These are phyloP conservation scores for Chelon labrosus DNA, from an alignment of 2,797 vertebrate species.

Conservation along the genomic window DNA sequence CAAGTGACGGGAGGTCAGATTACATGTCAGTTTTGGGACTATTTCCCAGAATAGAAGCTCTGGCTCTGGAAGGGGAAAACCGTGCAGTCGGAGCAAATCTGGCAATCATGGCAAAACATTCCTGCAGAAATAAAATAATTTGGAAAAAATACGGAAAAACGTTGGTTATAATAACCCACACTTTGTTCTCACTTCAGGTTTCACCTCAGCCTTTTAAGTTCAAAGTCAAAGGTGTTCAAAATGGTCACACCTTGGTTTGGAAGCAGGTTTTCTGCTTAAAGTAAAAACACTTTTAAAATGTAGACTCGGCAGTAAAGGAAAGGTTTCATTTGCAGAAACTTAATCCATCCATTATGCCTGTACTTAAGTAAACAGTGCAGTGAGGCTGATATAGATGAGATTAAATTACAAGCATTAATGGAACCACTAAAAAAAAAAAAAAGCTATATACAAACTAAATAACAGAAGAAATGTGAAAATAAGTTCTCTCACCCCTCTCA, in stretches of 20 bases:
- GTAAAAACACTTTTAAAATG: background rate
- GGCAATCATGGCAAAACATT: background rate
- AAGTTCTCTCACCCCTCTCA: too few relatives aligned
- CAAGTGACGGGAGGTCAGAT: slow-evolving; percentile 5
- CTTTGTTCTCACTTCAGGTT: too few relatives aligned
- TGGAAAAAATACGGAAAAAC: too few relatives aligned
- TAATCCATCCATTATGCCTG: background rate
- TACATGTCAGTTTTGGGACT: background rate
- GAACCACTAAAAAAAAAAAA: background rate
- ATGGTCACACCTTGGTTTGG: too few relatives aligned
- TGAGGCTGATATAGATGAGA: background rate
- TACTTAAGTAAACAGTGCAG: background rate
- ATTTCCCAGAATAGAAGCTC: too few relatives aligned
- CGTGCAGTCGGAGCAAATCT: background rate
- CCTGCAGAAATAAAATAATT: too few relatives aligned
- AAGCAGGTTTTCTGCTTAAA: background rate
- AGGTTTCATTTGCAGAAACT: background rate
- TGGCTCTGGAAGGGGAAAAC: background rate
- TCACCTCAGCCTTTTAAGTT: too few relatives aligned
- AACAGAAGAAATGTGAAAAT: too few relatives aligned
- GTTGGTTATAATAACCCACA: too few relatives aligned
- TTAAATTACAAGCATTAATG: too few relatives aligned
- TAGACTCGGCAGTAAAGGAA: background rate
- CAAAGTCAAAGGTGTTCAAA: too few relatives aligned
- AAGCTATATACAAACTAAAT: too few relatives aligned